Conservation (phyloP, 1,140 invertebrate genomes). For the Drosophila auraria region DNA sequence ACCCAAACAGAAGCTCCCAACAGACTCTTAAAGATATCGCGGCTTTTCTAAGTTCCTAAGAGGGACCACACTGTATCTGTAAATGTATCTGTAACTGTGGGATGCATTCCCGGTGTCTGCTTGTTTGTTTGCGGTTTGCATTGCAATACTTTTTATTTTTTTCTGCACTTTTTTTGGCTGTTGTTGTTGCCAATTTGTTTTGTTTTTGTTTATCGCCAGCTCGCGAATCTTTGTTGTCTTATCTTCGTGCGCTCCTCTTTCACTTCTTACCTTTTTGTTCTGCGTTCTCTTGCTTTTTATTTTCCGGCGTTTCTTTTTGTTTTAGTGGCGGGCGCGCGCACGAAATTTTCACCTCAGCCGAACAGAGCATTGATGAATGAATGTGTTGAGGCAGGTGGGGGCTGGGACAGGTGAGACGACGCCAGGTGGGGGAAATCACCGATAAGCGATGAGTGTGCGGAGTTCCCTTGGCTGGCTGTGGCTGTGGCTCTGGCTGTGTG, state of each 20-base stretch:
- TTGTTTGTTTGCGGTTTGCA: constrained; percentile 47
- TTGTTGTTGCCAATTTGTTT: constrained; percentile 40
- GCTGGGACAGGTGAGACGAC: background rate
- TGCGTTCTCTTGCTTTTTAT: constrained; percentile 15
- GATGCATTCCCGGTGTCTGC: constrained; percentile 42
- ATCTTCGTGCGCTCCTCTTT: constrained; percentile 34
- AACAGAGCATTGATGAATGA: constrained; percentile 71
- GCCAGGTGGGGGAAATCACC: constrained; percentile 13
- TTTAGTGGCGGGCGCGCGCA: constrained; percentile 65
- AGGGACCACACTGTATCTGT: constrained; percentile 31
- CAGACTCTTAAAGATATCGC: background rate
- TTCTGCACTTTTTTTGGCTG: constrained; percentile 28
- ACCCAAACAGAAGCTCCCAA: background rate
- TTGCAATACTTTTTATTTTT: constrained; percentile 23
- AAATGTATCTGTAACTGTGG: constrained; percentile 28
- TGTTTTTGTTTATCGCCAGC: constrained; percentile 69
- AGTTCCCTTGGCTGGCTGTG: constrained; percentile 71
- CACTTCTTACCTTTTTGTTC: constrained; percentile 3
- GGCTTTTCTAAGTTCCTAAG: background rate
- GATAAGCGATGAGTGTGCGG: constrained; percentile 68
- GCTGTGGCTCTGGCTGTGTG: constrained; percentile 14
- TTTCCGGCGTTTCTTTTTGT: constrained; percentile 33
- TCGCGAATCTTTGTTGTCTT: constrained; percentile 47
- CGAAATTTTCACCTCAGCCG: constrained; percentile 62
- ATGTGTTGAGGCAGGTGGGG: constrained; percentile 9